Conservation (phyloP, 2,113 vertebrate species). For the Vicugna pacos region DNA sequence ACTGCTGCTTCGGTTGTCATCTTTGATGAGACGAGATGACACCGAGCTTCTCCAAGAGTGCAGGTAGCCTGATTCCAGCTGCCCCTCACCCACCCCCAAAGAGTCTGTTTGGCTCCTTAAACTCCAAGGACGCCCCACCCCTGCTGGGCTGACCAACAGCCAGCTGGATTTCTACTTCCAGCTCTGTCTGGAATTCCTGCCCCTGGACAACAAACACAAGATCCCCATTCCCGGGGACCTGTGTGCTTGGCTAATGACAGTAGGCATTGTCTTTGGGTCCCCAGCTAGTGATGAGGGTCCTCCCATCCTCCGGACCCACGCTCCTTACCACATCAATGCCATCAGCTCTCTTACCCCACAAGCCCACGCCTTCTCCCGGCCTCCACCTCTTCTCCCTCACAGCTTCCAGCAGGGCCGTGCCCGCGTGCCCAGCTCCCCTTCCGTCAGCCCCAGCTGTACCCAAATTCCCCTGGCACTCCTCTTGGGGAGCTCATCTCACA, state of each 20-base stretch:
- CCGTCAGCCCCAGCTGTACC: rapidly evolving
- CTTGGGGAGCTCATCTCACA: background rate
- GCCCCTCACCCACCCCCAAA: background rate
- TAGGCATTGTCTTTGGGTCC: background rate
- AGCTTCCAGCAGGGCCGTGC: background rate
- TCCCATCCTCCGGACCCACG: background rate
- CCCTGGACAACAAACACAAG: background rate
- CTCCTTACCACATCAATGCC: background rate
- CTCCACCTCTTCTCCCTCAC: background rate
- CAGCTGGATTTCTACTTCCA: background rate
- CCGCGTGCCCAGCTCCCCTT: background rate
- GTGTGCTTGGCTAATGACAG: background rate
- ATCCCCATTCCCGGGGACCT: background rate
- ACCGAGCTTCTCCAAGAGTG: background rate
- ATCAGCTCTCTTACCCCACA: background rate
- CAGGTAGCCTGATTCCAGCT: background rate
- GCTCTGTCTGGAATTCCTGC: background rate
- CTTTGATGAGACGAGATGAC: background rate
- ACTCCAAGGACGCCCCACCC: background rate
- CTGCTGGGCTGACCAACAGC: rapidly evolving
- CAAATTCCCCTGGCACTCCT: rapidly evolving
- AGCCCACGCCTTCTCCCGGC: background rate
- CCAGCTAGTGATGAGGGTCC: background rate
- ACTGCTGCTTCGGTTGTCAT: background rate
- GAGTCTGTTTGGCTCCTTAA: background rate